Percentiles rank a stretch among this genome's conserved stretches.
These are phyloP conservation scores for Drosophila cognata DNA, from an alignment of 2,888 invertebrate species.

Conservation along the genomic window DNA sequence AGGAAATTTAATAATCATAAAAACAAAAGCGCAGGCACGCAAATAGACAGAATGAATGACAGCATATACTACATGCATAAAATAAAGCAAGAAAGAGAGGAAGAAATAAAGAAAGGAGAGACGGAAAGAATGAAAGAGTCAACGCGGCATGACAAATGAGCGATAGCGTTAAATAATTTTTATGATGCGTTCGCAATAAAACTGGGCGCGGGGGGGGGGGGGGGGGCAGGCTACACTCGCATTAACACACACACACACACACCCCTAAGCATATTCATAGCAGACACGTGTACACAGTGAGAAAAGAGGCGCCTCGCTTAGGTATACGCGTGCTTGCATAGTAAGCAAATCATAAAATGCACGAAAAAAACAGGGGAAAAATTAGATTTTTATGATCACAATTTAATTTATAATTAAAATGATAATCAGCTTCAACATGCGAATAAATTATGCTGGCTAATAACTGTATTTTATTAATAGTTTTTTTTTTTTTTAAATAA, in stretches of 20 bases:
- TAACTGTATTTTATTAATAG: neutral
- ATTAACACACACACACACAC: slow-evolving; percentile 9
- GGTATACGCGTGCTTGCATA: no score
- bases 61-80: slow-evolving; percentile 7
- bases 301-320: neutral
- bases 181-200: slow-evolving; percentile 76
- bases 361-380: neutral
- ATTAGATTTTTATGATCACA: neutral
- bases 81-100: slow-evolving; percentile 11
- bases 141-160: slow-evolving; percentile 78
- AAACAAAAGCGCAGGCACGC: slow-evolving; percentile 64
- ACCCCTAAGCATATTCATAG: slow-evolving; percentile 18
- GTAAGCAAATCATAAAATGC: neutral
- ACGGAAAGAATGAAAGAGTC: slow-evolving; percentile 58
- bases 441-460: neutral
- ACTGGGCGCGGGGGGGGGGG: slow-evolving; percentile 56
- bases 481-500: neutral
- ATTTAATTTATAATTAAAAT: neutral
- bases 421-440: no score
- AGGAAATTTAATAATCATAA: slow-evolving; percentile 76
- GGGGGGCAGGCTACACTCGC: slow-evolving; percentile 17
- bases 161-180: slow-evolving; percentile 80
- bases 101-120: slow-evolving; percentile 38
- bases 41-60: slow-evolving; percentile 34
- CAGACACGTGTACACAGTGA: slow-evolving; percentile 44